Base-by-base conservation (phyloP, 2,797 vertebrate species). In the Garrulus glandarius region DNA sequence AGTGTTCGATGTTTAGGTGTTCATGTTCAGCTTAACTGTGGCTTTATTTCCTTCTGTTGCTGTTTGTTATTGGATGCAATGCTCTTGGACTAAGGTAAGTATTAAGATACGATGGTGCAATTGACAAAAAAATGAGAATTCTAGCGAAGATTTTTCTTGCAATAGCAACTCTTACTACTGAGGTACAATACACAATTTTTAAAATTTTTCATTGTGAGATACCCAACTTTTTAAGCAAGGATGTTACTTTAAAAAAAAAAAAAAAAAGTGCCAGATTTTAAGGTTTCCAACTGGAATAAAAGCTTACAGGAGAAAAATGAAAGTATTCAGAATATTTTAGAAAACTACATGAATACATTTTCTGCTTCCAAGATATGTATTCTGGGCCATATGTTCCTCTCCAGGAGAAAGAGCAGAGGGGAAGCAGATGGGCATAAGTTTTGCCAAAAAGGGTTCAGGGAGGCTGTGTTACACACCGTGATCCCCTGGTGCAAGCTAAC, bases 381-480 rank as follows among this genome's bases (percentile, higher is more conserved):
- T 89, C 69, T 70, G 43, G 39, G 59, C 92, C 94, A 88, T 94
- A 95, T 96, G 93, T 82, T 93, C 49, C 52, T 94, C 50, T 93
- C 46, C 64, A 68, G 56, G 67, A 89, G 87, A 92, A 85, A 22
- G 87, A 93, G 63, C 96, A 96, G 89, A 95, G 93, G 93, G 92
- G 77, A 94, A 88, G 61, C 95, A 96, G 85, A 95, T 96, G 91
- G 94, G 50, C 21, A 0, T 76, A 49, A 70, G 55, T 64, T 79
- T 72, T 95, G 94, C 95, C 89, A 93, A 20, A 76, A 87, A 81
- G 77, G 41, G 79, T 84, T 93, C 55, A 75, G 63, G 79, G 55
- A 90, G 78, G 67, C 87, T 1, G 0, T 67, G 85, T 84, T 86
- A 76, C 44, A 69, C 92, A 34, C 79, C 1, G 6, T 4, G 34